Percentiles rank a stretch among this genome's conserved stretches.
Conservation (phyloP, 2,113 vertebrate genomes). For the Chaetops frenatus region DNA sequence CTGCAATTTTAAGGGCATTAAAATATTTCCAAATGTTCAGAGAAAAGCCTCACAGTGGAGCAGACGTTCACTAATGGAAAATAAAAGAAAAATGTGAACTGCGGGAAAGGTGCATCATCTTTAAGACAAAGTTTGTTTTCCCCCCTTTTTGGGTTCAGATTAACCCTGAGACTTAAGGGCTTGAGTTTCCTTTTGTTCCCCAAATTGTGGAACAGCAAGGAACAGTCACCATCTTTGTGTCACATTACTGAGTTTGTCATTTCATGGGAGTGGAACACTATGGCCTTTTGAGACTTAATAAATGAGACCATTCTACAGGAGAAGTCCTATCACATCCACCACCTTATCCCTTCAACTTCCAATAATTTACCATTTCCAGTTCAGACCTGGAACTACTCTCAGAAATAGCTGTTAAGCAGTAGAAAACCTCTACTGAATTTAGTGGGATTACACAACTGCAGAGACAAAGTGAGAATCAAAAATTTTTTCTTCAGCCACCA, state of each 20-base stretch:
- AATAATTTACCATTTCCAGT: not conserved
- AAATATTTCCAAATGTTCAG: conserved; percentile 31
- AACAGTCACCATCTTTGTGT: not conserved
- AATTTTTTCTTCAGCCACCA: not conserved
- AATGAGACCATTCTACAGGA: not conserved
- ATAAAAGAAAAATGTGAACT: not conserved
- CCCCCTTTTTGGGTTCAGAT: not conserved
- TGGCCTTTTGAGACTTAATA: not conserved
- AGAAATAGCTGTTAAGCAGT: not conserved
- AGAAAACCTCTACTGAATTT: not conserved
- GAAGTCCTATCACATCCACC: not conserved
- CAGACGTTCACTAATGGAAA: conserved; percentile 18
- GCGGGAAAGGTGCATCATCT: not conserved
- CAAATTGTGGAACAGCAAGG: not conserved
- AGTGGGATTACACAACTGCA: not conserved
- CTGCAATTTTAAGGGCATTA: conserved; percentile 32
- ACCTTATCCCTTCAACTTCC: not conserved
- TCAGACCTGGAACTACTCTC: not conserved
- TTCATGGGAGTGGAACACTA: not conserved
- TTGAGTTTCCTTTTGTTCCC: not conserved
- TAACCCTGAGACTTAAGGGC: not conserved
- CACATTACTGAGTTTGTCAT: not conserved
- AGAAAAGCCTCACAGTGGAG: not conserved
- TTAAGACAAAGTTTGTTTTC: not conserved
- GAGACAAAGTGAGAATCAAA: not conserved